These are phyloP conservation scores for Aviceda subcristata DNA, from an alignment of 2,113 vertebrate species.

Conservation along the genomic window DNA sequence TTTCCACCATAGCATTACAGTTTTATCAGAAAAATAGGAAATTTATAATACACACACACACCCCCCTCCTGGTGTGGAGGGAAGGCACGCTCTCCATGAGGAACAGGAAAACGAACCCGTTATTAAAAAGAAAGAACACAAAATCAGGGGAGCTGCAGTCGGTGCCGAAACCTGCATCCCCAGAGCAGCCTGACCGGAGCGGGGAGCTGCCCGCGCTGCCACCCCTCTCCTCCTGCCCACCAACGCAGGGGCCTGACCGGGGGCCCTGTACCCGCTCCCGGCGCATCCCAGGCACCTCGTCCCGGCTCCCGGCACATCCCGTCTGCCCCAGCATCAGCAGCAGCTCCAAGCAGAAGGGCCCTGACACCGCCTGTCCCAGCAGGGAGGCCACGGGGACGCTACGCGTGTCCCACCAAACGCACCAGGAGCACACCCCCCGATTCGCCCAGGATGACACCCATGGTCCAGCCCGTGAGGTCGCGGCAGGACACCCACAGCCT, in stretches of 20 bases:
- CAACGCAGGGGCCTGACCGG: neutral
- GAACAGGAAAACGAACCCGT: neutral
- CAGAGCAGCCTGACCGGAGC: neutral
- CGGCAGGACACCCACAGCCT: neutral
- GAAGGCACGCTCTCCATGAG: neutral
- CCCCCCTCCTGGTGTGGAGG: neutral
- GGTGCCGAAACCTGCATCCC: neutral
- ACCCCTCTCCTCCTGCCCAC: neutral
- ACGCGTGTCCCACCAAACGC: too few relatives aligned
- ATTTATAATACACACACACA: neutral
- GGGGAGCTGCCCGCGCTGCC: neutral
- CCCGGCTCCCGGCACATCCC: neutral
- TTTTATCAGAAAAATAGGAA: constrained; percentile 69
- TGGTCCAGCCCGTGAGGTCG: neutral
- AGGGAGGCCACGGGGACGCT: too few relatives aligned
- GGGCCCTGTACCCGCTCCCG: fast-evolving
- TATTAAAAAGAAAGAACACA: neutral
- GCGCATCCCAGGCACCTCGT: neutral
- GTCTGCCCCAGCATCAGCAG: neutral
- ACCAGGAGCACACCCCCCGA: fast-evolving
- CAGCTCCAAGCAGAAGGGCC: neutral
- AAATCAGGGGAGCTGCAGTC: neutral
- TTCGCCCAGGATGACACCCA: fast-evolving
- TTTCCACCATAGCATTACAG: constrained; percentile 54
- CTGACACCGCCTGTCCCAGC: too few relatives aligned